phyloP scores from a whole-genome alignment of 2,888 invertebrate species.

The Spatulosminthurus flaviceps region DNA sequence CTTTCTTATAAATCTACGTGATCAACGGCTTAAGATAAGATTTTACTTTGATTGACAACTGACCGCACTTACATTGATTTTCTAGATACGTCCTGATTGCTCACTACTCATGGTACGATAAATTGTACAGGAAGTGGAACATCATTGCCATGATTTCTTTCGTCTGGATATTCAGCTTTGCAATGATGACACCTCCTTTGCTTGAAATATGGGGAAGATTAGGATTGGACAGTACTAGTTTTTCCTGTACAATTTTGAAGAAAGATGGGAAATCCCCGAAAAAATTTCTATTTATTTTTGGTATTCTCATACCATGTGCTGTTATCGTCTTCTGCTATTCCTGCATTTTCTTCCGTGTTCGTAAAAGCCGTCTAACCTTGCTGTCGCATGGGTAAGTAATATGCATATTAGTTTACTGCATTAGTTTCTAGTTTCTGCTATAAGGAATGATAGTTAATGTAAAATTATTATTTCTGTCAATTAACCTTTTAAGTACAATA shows the following conservation, averaged over 20 bases:
- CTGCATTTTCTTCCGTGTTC: constrained; percentile 84
- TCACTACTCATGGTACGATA: constrained; percentile 80
- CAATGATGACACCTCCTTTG: constrained; percentile 78
- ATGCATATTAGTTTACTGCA: no score
- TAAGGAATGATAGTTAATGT: no score
- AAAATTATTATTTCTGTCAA: no score
- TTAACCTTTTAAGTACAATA: no score
- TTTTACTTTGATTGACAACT: no score
- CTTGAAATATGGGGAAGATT: constrained; percentile 85
- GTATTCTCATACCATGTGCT: constrained; percentile 83
- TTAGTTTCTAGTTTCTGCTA: no score
- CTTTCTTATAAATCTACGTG: no score
- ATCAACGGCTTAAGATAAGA: no score
- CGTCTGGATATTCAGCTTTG: constrained; percentile 82
- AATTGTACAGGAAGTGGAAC: constrained; percentile 78
- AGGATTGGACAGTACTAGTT: constrained; percentile 80
- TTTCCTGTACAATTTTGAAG: constrained; percentile 87
- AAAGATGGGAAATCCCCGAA: constrained; percentile 83
- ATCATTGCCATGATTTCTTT: constrained; percentile 81
- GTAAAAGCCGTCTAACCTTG: constrained; percentile 77
- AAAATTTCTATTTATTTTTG: constrained; percentile 83
- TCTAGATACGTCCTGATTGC: constrained; percentile 85
- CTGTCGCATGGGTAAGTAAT: constrained; percentile 75
- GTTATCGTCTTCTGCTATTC: constrained; percentile 86
- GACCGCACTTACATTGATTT: background rate